Conservation (phyloP, 2,113 vertebrate genomes). For the Oncorhynchus nerka region DNA sequence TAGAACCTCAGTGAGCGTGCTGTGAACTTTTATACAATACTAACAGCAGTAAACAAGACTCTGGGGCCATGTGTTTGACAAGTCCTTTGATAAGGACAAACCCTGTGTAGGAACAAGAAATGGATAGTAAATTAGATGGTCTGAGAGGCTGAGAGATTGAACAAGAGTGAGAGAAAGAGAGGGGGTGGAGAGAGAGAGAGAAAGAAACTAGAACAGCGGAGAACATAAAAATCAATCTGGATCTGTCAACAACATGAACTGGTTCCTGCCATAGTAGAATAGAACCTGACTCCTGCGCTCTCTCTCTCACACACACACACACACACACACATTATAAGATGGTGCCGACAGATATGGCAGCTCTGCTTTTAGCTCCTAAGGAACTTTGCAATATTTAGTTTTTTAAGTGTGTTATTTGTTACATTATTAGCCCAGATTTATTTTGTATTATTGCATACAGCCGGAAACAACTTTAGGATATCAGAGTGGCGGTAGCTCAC, state of each 20-base stretch:
- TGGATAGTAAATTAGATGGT: conserved; percentile 58
- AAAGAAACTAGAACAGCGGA: conserved; percentile 5
- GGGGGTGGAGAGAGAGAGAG: background rate
- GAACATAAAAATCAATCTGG: conserved; percentile 47
- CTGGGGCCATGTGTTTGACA: conserved; percentile 62
- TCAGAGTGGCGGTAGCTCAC: too few species aligned
- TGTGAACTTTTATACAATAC: conserved; percentile 69
- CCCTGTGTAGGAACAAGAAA: conserved; percentile 63
- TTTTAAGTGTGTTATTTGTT: too few species aligned
- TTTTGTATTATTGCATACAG: too few species aligned
- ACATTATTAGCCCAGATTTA: too few species aligned
- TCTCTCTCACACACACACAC: too few species aligned
- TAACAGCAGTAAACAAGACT: conserved; percentile 64
- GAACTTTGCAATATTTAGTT: too few species aligned
- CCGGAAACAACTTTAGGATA: too few species aligned
- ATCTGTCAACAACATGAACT: conserved; percentile 52
- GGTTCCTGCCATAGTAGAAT: conserved; percentile 51
- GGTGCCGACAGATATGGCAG: too few species aligned
- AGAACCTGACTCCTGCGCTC: conserved; percentile 61
- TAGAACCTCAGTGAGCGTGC: conserved; percentile 58
- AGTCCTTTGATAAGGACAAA: conserved; percentile 61
- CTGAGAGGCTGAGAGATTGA: conserved; percentile 31
- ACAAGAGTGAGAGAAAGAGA: background rate
- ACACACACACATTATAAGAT: too few species aligned
- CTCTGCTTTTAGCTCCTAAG: too few species aligned